Conservation (phyloP, 1,140 invertebrate species). For the Ephestia elutella region DNA sequence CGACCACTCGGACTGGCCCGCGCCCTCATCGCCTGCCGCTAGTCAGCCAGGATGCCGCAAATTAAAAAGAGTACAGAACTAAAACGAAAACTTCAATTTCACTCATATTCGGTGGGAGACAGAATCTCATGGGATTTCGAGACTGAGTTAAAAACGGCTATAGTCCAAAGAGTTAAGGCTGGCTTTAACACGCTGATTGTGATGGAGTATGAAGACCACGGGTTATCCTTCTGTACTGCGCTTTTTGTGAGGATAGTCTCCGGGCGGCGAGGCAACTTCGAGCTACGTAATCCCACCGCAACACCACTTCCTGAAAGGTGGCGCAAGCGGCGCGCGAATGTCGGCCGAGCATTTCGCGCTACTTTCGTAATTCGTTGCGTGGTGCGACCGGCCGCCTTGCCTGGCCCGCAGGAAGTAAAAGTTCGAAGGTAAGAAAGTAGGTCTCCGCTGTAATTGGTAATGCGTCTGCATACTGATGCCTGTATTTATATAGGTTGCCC, state of each 20-base stretch:
- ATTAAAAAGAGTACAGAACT: background rate
- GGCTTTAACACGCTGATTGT: too few relatives aligned
- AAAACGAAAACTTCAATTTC: background rate
- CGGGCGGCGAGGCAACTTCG: constrained; percentile 27
- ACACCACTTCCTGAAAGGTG: constrained; percentile 70
- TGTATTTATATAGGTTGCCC: constrained; percentile 53
- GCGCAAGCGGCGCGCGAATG: constrained; percentile 68
- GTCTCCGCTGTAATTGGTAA: constrained; percentile 70
- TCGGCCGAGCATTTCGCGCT: constrained; percentile 72
- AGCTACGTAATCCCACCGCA: constrained; percentile 64
- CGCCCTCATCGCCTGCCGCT: background rate
- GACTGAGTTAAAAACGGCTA: too few relatives aligned
- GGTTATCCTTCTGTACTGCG: background rate
- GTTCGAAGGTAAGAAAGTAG: constrained; percentile 74
- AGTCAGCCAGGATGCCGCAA: background rate
- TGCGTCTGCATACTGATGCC: constrained; percentile 68
- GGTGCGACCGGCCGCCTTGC: constrained; percentile 63
- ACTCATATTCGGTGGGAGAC: too few relatives aligned
- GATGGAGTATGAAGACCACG: background rate
- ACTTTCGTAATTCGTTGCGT: constrained; percentile 72
- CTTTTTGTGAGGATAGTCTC: constrained; percentile 23
- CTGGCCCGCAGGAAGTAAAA: constrained; percentile 73
- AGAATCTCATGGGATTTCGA: too few relatives aligned
- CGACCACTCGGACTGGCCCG: background rate
- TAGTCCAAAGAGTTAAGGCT: too few relatives aligned